These are phyloP conservation scores for Cataglyphis cursor DNA, from an alignment of 2,888 invertebrate species.

Conservation along the genomic window DNA sequence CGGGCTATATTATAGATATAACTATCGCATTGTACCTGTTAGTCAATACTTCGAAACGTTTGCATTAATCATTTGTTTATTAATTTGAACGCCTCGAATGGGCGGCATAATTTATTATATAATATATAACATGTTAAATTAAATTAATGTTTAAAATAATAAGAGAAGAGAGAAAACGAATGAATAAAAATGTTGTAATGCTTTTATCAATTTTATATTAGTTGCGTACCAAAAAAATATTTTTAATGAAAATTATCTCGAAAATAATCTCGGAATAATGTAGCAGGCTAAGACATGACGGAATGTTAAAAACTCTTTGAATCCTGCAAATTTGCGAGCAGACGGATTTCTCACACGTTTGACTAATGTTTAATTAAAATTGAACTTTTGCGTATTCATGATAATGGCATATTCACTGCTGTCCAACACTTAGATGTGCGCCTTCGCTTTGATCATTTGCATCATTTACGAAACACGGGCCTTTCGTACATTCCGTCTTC, in stretches of 20 bases:
- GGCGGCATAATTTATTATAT: neutral
- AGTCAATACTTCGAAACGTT: constrained; percentile 19
- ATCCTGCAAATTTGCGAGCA: neutral
- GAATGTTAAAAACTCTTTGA: neutral
- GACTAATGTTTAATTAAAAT: neutral
- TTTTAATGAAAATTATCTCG: neutral
- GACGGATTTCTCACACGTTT: neutral
- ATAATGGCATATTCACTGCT: neutral
- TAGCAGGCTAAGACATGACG: neutral
- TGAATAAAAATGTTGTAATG: neutral
- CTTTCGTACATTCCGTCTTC: neutral
- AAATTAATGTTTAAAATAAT: constrained; percentile 8
- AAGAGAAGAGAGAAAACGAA: neutral
- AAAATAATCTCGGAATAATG: neutral
- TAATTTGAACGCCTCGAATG: neutral
- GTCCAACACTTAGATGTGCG: neutral
- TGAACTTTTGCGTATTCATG: neutral
- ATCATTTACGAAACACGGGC: neutral
- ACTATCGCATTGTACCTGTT: neutral
- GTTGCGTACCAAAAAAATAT: neutral
- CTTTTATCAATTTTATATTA: neutral
- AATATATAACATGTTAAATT: neutral
- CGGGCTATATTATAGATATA: neutral
- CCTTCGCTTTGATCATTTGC: neutral
- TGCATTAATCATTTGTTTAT: constrained; percentile 9